These are phyloP conservation scores for Steromphala cineraria DNA, from an alignment of 2,888 invertebrate species.

Conservation along the genomic window DNA sequence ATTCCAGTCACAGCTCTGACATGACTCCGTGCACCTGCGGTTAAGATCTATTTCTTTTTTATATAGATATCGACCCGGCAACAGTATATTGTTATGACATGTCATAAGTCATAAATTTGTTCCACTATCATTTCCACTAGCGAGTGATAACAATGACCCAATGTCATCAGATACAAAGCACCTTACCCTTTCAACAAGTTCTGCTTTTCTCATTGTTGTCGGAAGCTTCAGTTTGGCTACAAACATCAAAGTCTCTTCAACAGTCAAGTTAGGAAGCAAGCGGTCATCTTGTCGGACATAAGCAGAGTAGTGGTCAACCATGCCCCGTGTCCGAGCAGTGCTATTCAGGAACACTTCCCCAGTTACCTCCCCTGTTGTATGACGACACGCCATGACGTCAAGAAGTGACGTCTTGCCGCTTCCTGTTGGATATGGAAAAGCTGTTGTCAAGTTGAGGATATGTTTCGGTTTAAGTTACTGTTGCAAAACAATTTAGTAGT, in stretches of 20 bases:
- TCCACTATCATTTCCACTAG: too few relatives aligned
- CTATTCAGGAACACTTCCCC: constrained; percentile 94
- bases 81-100: too few relatives aligned
- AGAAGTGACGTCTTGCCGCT: constrained; percentile 95
- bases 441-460: too few relatives aligned
- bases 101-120: too few relatives aligned
- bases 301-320: constrained; percentile 80
- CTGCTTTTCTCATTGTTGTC: constrained; percentile 78
- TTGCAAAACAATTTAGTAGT: too few relatives aligned
- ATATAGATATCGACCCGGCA: too few relatives aligned
- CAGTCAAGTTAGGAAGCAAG: constrained; percentile 89
- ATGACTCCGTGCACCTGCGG: too few relatives aligned
- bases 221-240: constrained; percentile 75
- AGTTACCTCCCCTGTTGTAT: constrained; percentile 84
- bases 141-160: too few relatives aligned
- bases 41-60: too few relatives aligned
- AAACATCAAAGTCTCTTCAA: constrained; percentile 82
- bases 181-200: constrained; percentile 88
- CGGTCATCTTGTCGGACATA: constrained; percentile 91
- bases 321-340: constrained; percentile 81
- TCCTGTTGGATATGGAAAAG: constrained; percentile 78
- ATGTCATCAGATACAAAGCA: too few relatives aligned
- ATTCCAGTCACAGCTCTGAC: too few relatives aligned
- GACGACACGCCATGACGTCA: constrained; percentile 86
- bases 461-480: too few relatives aligned